These are phyloP conservation scores for Hemiscyllium ocellatum DNA, from an alignment of 2,113 vertebrate genomes.

Conservation along the genomic window DNA sequence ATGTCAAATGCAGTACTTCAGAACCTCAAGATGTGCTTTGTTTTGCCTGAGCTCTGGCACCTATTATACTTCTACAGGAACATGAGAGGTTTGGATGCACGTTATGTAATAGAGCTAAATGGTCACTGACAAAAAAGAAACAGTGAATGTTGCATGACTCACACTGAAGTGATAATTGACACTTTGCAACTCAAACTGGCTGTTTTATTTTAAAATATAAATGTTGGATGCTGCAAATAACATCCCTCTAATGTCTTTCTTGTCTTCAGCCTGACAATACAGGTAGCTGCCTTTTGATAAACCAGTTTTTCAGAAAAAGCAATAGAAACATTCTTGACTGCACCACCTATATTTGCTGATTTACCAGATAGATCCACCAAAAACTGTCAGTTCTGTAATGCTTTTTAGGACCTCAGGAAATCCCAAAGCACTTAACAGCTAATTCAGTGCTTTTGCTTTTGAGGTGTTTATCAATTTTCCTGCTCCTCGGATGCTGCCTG, in stretches of 20 bases:
- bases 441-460: neutral
- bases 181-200: neutral
- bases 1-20: neutral
- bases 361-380: neutral
- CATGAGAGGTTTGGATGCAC: slow-evolving; percentile 18
- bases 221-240: slow-evolving; percentile 29
- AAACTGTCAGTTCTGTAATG: too few relatives aligned
- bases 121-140: slow-evolving; percentile 30
- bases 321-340: neutral
- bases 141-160: slow-evolving; percentile 32
- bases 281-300: neutral
- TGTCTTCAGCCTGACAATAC: neutral
- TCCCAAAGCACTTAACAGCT: neutral
- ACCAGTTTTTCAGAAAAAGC: neutral
- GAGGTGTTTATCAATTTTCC: neutral
- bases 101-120: slow-evolving; percentile 33
- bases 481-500: too few relatives aligned
- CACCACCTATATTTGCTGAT: neutral
- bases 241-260: neutral
- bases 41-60: neutral
- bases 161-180: slow-evolving; percentile 32
- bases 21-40: slow-evolving; percentile 33
- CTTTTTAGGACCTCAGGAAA: neutral
- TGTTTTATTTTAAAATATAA: neutral
- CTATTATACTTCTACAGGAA: slow-evolving; percentile 28